A percentile compares a stretch with the other conserved stretches of the same genome.
phyloP scores from a whole-genome alignment of 2,888 invertebrate genomes.

The Iphiclides podalirius region DNA sequence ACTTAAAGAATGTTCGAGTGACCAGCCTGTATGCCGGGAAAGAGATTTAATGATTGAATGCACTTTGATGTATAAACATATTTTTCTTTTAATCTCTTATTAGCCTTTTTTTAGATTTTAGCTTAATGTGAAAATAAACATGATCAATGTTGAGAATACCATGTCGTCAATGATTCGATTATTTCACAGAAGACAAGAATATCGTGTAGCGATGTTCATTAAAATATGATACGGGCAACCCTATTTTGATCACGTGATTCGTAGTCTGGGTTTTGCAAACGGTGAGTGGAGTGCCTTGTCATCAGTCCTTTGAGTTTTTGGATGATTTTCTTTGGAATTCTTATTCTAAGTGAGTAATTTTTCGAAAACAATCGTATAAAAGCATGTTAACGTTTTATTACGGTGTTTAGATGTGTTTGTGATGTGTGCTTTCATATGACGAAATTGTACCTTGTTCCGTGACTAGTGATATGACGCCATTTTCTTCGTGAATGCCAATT shows the following conservation, averaged over 20 bases:
- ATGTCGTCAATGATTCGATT: not conserved
- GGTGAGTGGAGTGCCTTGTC: slow-evolving; percentile 81
- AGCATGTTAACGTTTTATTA: slow-evolving; percentile 50
- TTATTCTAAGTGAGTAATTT: slow-evolving; percentile 78
- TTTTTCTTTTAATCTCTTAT: too few relatives aligned
- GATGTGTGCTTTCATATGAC: slow-evolving; percentile 63
- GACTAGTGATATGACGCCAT: slow-evolving; percentile 80
- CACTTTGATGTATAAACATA: too few relatives aligned
- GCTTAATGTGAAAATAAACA: too few relatives aligned
- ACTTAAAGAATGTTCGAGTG: too few relatives aligned
- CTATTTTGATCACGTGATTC: slow-evolving; percentile 44
- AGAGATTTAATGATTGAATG: too few relatives aligned
- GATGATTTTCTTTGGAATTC: slow-evolving; percentile 80
- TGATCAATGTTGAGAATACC: not conserved
- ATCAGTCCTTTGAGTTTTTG: slow-evolving; percentile 78
- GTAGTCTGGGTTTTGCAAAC: slow-evolving; percentile 75
- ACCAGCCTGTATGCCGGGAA: too few relatives aligned
- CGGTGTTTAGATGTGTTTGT: slow-evolving; percentile 57
- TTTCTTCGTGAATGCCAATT: slow-evolving; percentile 81
- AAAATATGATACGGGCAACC: slow-evolving; percentile 32
- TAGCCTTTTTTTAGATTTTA: too few relatives aligned
- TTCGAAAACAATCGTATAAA: slow-evolving; percentile 49
- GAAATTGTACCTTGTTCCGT: slow-evolving; percentile 79
- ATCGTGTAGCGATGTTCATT: too few relatives aligned
- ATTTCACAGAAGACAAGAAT: too few relatives aligned